phyloP scores from a whole-genome alignment of 2,797 vertebrate species.

The Furcifer pardalis region DNA sequence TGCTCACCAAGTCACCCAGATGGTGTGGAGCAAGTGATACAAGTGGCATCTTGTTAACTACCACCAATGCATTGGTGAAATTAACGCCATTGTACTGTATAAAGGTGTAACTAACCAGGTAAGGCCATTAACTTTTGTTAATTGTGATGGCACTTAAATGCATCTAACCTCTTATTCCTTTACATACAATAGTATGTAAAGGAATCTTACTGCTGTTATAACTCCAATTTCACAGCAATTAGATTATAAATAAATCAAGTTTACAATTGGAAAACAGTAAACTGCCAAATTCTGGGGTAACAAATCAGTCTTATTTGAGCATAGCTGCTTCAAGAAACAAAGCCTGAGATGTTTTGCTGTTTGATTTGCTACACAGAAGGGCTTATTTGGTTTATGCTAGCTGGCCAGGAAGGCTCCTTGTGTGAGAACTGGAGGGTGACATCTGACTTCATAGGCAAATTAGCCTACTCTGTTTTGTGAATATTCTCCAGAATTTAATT shows the following conservation, averaged over 20 bases:
- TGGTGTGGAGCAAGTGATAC: too few species aligned
- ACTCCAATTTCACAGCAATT: neutral
- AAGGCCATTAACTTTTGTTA: neutral
- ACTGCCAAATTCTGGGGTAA: neutral
- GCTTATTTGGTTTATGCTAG: neutral
- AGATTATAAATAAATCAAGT: neutral
- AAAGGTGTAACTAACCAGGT: too few species aligned
- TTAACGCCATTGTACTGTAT: too few species aligned
- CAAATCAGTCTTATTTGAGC: neutral
- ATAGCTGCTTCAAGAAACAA: neutral
- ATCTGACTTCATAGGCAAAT: neutral
- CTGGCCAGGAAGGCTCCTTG: neutral
- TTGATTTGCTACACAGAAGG: neutral
- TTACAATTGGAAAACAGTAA: neutral
- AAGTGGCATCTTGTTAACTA: too few species aligned
- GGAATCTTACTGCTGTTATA: neutral
- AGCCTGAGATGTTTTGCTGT: neutral
- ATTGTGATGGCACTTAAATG: neutral
- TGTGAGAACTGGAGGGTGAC: neutral
- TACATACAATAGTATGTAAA: neutral
- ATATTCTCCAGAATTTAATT: too few species aligned
- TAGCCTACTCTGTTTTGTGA: too few species aligned
- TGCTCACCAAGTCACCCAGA: too few species aligned
- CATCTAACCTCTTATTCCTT: neutral
- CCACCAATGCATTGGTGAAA: too few species aligned